Evolutionary conservation across 1,140 invertebrate species (phyloP), one percentile per base, ranked within the genome.

Genomic region (Rhyacophila brunnea): DNA sequence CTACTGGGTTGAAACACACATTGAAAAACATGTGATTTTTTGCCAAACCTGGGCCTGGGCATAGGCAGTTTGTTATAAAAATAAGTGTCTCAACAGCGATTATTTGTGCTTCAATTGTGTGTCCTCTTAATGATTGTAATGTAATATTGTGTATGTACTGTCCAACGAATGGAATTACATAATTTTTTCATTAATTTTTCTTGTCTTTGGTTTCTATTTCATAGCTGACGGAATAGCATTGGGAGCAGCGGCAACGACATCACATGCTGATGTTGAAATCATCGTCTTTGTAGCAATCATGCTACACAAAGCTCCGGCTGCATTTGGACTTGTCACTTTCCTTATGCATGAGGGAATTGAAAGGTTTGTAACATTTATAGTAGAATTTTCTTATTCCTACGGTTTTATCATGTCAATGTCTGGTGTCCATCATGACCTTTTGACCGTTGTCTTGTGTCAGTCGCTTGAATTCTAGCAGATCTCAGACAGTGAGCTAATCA

Each of bases 211-310:
- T 45, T 4, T 48, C 15, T 50, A 40, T 28, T 53, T 68, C 76
- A 5, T 73, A 86, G 96, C 96, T 64, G 97, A 99, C 81, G 97
- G 97, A 18, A 87, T 99, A 34, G 96, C 97, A 1, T 74, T 99
- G 10, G 97, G 97, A 43, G 96, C 95, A 17, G 96, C 97, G 1
- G 95, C 95, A 0, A 93, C 92, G 0, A 95, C 95, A 0, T 90
- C 92, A 4, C 93, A 98, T 69, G 85, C 93, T 14, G 95, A 98
- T 70, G 93, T 99, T 2, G 96, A 99, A 80, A 87, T 96, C 67
- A 96, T 99, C 62, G 95, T 99, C 14, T 99, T 99, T 74, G 73
- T 97, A 32, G 97, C 97, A 18, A 99, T 99, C 62, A 99, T 99
- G 95, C 79, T 99, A 11, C 97, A 99, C 70, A 99, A 99, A 80